These are phyloP conservation scores for Tetramorium simillimum DNA, from an alignment of 1,140 invertebrate genomes.

Conservation along the genomic window DNA sequence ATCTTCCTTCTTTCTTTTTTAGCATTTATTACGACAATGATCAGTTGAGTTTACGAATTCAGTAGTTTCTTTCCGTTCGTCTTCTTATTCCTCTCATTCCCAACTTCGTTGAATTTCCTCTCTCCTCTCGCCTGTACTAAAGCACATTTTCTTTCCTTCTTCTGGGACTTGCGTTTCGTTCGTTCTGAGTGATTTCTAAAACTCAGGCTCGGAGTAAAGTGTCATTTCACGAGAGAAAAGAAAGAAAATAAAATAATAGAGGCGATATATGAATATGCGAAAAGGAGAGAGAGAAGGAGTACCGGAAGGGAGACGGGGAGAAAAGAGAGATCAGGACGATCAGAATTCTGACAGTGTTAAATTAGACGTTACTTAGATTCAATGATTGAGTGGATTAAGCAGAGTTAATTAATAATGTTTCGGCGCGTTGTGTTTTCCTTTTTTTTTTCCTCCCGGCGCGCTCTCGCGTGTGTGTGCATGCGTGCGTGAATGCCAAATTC, in stretches of 20 bases:
- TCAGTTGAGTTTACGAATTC: conserved; percentile 38
- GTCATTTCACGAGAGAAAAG: neutral
- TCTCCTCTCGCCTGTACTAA: neutral
- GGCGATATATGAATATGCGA: neutral
- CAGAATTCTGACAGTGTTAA: conserved; percentile 42
- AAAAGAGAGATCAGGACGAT: neutral
- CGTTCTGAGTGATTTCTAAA: conserved; percentile 45
- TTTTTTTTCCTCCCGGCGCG: conserved; percentile 67
- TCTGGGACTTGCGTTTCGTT: neutral
- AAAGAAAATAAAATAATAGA: neutral
- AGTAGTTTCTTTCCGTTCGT: conserved; percentile 7
- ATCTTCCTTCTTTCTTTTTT: conserved; percentile 52
- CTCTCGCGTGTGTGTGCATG: conserved; percentile 70
- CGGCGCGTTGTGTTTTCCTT: conserved; percentile 20
- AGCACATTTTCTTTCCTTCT: neutral
- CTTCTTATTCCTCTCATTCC: neutral
- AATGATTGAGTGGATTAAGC: conserved; percentile 17
- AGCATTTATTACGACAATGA: conserved; percentile 31
- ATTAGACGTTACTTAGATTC: conserved; percentile 44
- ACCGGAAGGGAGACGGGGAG: neutral
- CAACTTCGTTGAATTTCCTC: neutral
- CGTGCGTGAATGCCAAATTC: conserved; percentile 69
- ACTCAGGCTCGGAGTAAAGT: conserved; percentile 58
- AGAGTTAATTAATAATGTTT: conserved; percentile 29
- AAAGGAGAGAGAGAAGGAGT: conserved; percentile 22